phyloP scores from a whole-genome alignment of 1,140 invertebrate genomes.

The Lutraria rhynchaena region DNA sequence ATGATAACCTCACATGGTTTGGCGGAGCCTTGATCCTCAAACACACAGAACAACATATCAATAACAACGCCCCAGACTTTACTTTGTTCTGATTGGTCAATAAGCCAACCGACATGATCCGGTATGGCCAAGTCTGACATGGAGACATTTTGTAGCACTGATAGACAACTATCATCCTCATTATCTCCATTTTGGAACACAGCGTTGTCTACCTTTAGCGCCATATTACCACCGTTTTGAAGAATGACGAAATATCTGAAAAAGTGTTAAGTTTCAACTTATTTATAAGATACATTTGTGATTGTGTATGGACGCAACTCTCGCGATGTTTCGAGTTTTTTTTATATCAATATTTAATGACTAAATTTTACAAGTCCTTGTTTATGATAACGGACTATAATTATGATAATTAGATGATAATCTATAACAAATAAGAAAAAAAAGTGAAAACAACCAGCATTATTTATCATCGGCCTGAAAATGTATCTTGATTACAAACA shows the following conservation, averaged over 20 bases:
- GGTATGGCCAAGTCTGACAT: slow-evolving; percentile 67
- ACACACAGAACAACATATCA: slow-evolving; percentile 75
- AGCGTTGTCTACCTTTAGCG: slow-evolving; percentile 39
- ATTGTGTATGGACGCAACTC: no score
- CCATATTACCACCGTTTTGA: slow-evolving; percentile 39
- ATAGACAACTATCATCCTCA: slow-evolving; percentile 11
- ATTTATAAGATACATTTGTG: no score
- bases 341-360: no score
- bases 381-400: no score
- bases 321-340: no score
- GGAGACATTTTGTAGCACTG: slow-evolving; percentile 61
- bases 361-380: no score
- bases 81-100: slow-evolving; percentile 67
- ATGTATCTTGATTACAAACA: no score
- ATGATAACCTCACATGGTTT: slow-evolving; percentile 67
- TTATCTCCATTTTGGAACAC: background rate
- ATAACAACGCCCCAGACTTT: slow-evolving; percentile 72
- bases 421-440: no score
- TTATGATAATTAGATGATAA: no score
- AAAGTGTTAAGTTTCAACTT: no score
- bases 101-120: slow-evolving; percentile 70
- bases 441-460: no score
- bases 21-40: slow-evolving; percentile 66
- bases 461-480: no score
- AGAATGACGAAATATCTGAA: slow-evolving; percentile 54